These are phyloP conservation scores for Pentalonia nigronervosa DNA, from an alignment of 1,140 invertebrate genomes.

Conservation along the genomic window DNA sequence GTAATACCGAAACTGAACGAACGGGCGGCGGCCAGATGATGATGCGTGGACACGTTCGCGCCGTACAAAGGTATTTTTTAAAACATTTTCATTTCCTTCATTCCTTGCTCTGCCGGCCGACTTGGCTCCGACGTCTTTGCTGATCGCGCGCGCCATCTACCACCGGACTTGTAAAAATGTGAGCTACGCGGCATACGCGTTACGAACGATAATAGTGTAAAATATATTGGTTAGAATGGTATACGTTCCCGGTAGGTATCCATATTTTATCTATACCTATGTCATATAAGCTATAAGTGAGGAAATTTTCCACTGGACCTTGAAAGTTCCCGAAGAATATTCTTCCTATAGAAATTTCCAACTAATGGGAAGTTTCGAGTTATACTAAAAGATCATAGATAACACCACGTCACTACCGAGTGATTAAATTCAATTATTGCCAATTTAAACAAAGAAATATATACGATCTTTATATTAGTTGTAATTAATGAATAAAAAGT, in stretches of 20 bases:
- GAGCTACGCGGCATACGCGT: neutral
- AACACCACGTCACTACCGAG: neutral
- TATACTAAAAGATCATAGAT: neutral
- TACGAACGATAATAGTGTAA: no score
- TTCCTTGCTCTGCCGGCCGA: neutral
- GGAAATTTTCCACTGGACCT: neutral
- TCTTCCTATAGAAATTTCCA: neutral
- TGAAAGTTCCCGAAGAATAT: neutral
- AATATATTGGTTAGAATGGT: no score
- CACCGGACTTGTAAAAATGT: neutral
- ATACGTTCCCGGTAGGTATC: no score
- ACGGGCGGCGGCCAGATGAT: neutral
- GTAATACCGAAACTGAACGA: constrained; percentile 19
- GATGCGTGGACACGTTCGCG: neutral
- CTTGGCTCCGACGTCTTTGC: neutral
- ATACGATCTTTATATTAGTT: no score
- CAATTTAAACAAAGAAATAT: neutral
- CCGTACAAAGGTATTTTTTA: neutral
- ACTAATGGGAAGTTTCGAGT: neutral
- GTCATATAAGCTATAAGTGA: neutral
- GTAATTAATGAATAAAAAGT: no score
- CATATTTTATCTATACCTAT: no score
- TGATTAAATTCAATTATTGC: neutral
- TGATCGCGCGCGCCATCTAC: neutral
- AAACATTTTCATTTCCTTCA: neutral